Percentiles rank a stretch among this genome's conserved stretches.
Evolutionary conservation across 1,140 invertebrate species (phyloP).

Genomic region (Venturia canescens): DNA sequence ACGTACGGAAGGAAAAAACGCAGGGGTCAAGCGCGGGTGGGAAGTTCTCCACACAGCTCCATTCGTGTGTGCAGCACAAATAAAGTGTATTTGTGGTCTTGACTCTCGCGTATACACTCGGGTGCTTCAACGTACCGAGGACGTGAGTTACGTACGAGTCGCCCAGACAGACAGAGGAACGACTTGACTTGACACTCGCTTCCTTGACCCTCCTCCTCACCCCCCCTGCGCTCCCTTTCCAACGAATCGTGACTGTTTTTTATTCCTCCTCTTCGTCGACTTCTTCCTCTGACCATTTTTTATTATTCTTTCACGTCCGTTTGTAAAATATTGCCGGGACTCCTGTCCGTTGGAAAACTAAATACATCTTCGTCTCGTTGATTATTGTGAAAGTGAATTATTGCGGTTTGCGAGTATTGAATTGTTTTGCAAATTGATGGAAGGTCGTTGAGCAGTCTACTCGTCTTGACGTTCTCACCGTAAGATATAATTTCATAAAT

Average conservation of each 20-base stretch:
- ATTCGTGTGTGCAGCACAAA: neutral
- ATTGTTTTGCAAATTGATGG: no score
- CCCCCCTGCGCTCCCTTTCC: neutral
- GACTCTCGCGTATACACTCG: neutral
- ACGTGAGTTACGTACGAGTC: constrained; percentile 16
- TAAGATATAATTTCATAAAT: no score
- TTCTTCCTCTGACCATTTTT: no score
- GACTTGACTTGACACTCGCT: constrained; percentile 16
- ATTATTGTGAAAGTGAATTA: neutral
- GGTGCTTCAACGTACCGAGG: constrained; percentile 1
- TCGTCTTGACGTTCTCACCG: no score
- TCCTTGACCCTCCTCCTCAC: neutral
- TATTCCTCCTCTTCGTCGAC: neutral
- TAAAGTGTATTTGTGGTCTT: neutral
- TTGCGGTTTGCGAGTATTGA: no score
- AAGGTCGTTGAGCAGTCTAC: no score
- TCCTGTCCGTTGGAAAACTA: neutral
- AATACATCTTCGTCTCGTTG: constrained; percentile 4
- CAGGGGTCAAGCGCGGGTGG: constrained; percentile 32
- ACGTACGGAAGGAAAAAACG: neutral
- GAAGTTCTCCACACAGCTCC: neutral
- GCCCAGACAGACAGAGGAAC: constrained; percentile 9
- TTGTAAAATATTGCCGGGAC: neutral
- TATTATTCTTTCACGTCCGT: neutral
- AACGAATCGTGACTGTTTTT: constrained; percentile 8